Base-by-base conservation (phyloP, 1,140 invertebrate species). In the Trichonephila clavata region DNA sequence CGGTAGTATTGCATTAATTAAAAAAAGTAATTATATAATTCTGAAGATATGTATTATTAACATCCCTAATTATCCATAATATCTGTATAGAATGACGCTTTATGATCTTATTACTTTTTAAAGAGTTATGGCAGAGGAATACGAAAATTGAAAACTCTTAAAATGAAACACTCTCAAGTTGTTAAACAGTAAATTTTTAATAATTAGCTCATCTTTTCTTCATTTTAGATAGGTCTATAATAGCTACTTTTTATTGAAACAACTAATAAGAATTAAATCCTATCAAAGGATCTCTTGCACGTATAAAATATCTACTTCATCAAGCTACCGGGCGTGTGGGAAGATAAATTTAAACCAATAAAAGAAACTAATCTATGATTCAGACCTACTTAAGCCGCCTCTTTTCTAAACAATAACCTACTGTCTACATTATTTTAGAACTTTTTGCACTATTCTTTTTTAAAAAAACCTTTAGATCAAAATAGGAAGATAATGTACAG, bases 291-390 rank as follows among this genome's bases (percentile, higher is more conserved):
- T 90, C 68, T n/a, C 1, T 32, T 2, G 71, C 71, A 60, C 68
- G 57, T 61, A 20, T 59, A 8, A 39, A 18, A 39, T 87, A 63
- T 39, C 86, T n/a, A 7, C 84, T 61, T 77, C 57, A 59, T 71
- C 87, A 71, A 68, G 87, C 91, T 92, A 92, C 81, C 20, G 83
- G 61, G 39, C 24, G 65, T 86, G 81, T 92, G 61, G 81, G 83
- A 92, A 57, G 83, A 63, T 91, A 81, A 83, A 83, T 91, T 91
- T 91, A 91, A 92, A 92, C 83, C 65, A 92, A 92, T 92, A 92
- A 92, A 92, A 77, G 91, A 86, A 92, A 92, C 91, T 71, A 92
- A 92, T 92, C 63, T 71, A 27, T 71, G 59, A 92, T 86, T 63
- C 81, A 86, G 63, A 63, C 81, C 81, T 92, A 86, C 50, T 92